Base-by-base conservation (phyloP, 1,140 invertebrate species). In the Cydia fagiglandana region DNA sequence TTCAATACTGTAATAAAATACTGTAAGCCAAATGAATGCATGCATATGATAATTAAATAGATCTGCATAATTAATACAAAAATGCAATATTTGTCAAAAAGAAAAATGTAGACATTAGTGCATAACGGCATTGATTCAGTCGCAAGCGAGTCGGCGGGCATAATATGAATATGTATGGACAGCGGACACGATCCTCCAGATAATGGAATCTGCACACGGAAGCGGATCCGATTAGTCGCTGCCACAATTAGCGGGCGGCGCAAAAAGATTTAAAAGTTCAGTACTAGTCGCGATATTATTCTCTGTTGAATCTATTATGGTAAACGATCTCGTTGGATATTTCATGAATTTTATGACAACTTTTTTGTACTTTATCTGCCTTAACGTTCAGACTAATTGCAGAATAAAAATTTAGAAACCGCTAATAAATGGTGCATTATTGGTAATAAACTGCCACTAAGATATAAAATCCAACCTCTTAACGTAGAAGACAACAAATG, bases 131-230 rank as follows among this genome's bases (percentile, higher is more conserved):
- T 79, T 84, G 83, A 84, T 84, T 83, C 81, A 82, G 78, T 64
- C 73, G 81, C 80, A 79, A 77, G 80, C 78, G 79, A 81, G 78
- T 87, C 80, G 83, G 64, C 81, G 76, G 75, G 79, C 84, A 78
- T 73, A 82, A 80, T 86, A 91, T 91, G 89, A 91, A 91, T 91
- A 91, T 91, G 87, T 87, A 91, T 89, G 84, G 80, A 77, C 73
- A 78, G 78, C 81, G 84, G 82, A 83, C 83, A 83, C 84, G 85
- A 90, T 91, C 87, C 87, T 85, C 78, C 85, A 83, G 85, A 88
- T 91, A 91, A 91, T 91, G 84, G 84, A 91, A 91, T 90, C 87
- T 90, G 86, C 87, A 91, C 88, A 88, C 88, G 83, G 84, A 81
- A 86, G 83, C 83, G 82, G 80, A 90, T 90, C 86, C 80, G 87